These are phyloP conservation scores for Cristatella mucedo DNA, from an alignment of 2,888 invertebrate species.

Conservation along the genomic window DNA sequence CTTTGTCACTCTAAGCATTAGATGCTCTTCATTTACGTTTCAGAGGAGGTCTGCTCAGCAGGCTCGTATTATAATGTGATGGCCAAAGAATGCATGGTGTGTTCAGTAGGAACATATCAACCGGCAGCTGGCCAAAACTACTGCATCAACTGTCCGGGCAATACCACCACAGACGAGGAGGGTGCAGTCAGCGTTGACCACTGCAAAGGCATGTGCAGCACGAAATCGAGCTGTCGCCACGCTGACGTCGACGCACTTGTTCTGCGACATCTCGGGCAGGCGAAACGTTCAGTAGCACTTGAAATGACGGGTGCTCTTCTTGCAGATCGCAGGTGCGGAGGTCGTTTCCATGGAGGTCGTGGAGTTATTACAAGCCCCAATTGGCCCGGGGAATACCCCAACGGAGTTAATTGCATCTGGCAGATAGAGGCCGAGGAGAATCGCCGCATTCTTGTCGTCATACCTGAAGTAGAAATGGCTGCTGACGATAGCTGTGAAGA, in stretches of 20 bases:
- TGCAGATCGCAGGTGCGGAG: conserved; percentile 27
- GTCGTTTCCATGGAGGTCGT: conserved; percentile 18
- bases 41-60: conserved; percentile 22
- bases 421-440: conserved; percentile 34
- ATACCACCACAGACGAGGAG: conserved; percentile 36
- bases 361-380: conserved; percentile 40
- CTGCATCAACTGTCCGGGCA: conserved; percentile 37
- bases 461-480: conserved; percentile 35
- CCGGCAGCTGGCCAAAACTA: conserved; percentile 28
- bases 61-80: conserved; percentile 32
- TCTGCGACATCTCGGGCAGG: no score
- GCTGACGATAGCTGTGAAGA: conserved; percentile 37
- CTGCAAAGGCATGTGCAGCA: conserved; percentile 41
- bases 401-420: conserved; percentile 38
- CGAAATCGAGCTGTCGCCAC: no score
- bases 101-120: conserved; percentile 35
- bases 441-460: conserved; percentile 37
- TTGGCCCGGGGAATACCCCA: conserved; percentile 40
- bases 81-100: conserved; percentile 22
- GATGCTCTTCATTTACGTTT: conserved; percentile 5
- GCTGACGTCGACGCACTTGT: no score
- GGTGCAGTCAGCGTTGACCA: conserved; percentile 33
- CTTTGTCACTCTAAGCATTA: no score
- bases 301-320: no score
- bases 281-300: no score